Base-by-base conservation (phyloP, 2,888 invertebrate genomes). In the Drosophila acutilabella region DNA sequence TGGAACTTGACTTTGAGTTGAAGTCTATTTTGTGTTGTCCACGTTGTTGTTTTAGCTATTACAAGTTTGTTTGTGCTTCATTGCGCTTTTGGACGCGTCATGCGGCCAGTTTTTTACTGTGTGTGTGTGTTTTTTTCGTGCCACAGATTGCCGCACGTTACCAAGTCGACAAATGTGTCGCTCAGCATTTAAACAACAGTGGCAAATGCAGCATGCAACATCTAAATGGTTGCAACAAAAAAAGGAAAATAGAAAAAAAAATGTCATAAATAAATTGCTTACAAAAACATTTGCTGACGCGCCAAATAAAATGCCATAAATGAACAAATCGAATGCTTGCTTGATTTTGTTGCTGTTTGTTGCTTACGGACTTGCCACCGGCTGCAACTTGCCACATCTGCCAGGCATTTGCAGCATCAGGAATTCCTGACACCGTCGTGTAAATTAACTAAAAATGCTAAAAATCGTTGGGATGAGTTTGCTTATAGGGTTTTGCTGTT, bases 291-390 rank as follows among this genome's bases (percentile, higher is more conserved):
- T 88, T 83, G 89, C 87, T 83, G 78, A 82, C 87, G 89, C 90
- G 89, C 90, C 91, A 91, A 91, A 91, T 91, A 91, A 91, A 91
- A 89, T 85, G 82, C 90, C 90, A 90, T 91, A 91, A 90, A 90
- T 78, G 90, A 40, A 41, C 52, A 42, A 33, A 90, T 85, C 86
- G 88, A 89, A 83, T 88, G 87, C 78, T 80, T 83, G 89, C 88
- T 89, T 89, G 89, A 77, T 65, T 86, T 76, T 64, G 36, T 36
- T 13, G 36, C 36, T 13, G 64, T 86, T 76, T 64, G 36, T 36
- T 13, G 36, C 36, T 13, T 36, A 36, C 36, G 36, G 36, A 13
- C 36, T 36, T 36, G 36, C 81, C 75, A 78, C 64, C 66, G 74
- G 82, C 65, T 23, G 45, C 42, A 33, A 48, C 18, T 18, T 50